Evolutionary conservation across 2,797 vertebrate species (phyloP).

Genomic region (Zalophus californianus): DNA sequence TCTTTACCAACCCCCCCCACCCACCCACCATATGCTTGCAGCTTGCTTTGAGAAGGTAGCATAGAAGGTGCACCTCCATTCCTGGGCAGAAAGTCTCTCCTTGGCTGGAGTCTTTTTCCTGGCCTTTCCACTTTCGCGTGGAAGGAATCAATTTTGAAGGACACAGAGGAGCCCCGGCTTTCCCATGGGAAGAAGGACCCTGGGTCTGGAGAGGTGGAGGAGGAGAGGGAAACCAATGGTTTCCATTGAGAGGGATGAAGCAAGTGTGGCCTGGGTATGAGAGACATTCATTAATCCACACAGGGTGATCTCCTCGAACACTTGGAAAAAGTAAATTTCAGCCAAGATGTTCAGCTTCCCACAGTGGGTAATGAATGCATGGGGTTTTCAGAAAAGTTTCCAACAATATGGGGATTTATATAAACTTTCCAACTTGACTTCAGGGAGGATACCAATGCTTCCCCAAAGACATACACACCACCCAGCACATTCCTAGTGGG

Average conservation of each 20-base stretch:
- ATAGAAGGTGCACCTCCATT: neutral
- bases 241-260: neutral
- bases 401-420: neutral
- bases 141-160: neutral
- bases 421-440: neutral
- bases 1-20: too few relatives aligned
- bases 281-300: neutral
- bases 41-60: neutral
- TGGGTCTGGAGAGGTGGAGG: neutral
- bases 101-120: neutral
- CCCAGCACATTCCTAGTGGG: neutral
- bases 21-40: neutral
- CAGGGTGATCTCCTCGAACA: neutral
- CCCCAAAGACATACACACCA: neutral
- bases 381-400: neutral
- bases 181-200: neutral
- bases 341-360: neutral
- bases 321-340: neutral
- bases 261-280: fast-evolving
- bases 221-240: neutral
- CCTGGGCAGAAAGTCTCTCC: neutral
- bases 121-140: neutral
- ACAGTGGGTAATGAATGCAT: neutral
- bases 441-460: neutral
- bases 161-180: neutral